Base-by-base conservation (phyloP, 1,140 invertebrate genomes). In the Drosophila ohnishii region DNA sequence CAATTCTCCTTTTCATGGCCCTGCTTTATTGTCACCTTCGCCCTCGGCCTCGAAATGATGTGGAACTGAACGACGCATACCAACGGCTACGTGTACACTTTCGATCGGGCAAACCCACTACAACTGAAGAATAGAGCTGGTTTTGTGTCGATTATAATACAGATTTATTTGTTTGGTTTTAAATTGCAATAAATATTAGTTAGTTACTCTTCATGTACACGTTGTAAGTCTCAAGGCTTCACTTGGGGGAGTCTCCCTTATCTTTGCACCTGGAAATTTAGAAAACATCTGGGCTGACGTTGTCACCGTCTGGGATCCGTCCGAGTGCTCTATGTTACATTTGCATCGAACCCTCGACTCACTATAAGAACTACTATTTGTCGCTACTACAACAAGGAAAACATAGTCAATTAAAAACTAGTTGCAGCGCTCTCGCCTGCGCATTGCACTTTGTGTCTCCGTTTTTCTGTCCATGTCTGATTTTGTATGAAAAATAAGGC, bases 181-280 rank as follows among this genome's bases (percentile, higher is more conserved):
- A 55, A 64, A 73, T 83, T 87, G 83, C 80, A 87, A 88, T 87
- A 87, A 87, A 87, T 87, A 87, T 80, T 77, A 83, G 61, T 83
- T 87, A 61, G 64, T 83, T 87, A 61, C 59, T 73, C 51, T 53
- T 53, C 59, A 47, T 82, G 58, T 86, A 88, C 76, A 87, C 47
- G 62, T 85, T 81, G 80, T 87, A 87, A 87, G 83, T 87, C 76
- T 88, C 83, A 80, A 81, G 82, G 81, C 81, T 74, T 69, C 63
- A n/a, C 37, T 73, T 66, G 62, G 47, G 72, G 62, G 47, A 66
- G 66, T 64, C 57, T 57, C 51, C 40, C 56, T 40, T 55, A n/a
- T 71, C 47, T 53, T 50, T 66, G 74, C 60, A 85, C 82, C 74
- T 78, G 44, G 34, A 70, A 74, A 63, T 85, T 78, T 74, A 39